phyloP scores from a whole-genome alignment of 1,140 invertebrate species.

The Nixonia krombeini region DNA sequence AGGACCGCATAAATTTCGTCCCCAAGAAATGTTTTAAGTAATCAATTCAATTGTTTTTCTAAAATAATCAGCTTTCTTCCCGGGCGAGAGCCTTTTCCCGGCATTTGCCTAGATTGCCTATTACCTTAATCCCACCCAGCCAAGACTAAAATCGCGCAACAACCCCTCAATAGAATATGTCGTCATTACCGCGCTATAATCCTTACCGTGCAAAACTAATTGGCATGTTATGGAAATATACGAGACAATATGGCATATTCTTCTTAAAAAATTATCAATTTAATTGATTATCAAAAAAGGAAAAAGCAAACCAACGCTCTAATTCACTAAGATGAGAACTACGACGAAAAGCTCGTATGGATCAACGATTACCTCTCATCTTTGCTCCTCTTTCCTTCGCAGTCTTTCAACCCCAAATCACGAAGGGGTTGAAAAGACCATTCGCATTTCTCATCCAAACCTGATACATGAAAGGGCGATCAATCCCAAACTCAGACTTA shows the following conservation, averaged over 20 bases:
- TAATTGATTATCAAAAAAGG: too few species aligned
- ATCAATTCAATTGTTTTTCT: slow-evolving; percentile 42
- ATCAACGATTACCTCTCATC: too few species aligned
- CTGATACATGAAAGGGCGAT: not conserved
- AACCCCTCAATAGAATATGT: slow-evolving; percentile 37
- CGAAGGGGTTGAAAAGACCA: too few species aligned
- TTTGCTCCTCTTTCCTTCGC: too few species aligned
- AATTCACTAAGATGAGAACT: too few species aligned
- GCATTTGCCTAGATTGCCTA: slow-evolving; percentile 42
- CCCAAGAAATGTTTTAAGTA: slow-evolving; percentile 39
- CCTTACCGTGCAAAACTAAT: slow-evolving; percentile 12
- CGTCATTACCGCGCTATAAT: slow-evolving; percentile 28
- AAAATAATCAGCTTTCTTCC: slow-evolving; percentile 22
- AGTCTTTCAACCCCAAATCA: too few species aligned
- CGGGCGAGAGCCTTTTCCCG: slow-evolving; percentile 19
- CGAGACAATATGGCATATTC: not conserved
- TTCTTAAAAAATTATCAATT: too few species aligned
- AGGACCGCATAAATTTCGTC: slow-evolving; percentile 28
- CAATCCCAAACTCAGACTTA: not conserved
- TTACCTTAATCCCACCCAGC: slow-evolving; percentile 39
- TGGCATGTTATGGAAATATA: slow-evolving; percentile 8
- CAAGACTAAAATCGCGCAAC: slow-evolving; percentile 32
- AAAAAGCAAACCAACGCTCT: too few species aligned
- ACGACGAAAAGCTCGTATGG: too few species aligned
- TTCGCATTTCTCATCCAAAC: too few species aligned